Base-by-base conservation (phyloP, 2,888 invertebrate species). In the Electrophaes corylata region DNA sequence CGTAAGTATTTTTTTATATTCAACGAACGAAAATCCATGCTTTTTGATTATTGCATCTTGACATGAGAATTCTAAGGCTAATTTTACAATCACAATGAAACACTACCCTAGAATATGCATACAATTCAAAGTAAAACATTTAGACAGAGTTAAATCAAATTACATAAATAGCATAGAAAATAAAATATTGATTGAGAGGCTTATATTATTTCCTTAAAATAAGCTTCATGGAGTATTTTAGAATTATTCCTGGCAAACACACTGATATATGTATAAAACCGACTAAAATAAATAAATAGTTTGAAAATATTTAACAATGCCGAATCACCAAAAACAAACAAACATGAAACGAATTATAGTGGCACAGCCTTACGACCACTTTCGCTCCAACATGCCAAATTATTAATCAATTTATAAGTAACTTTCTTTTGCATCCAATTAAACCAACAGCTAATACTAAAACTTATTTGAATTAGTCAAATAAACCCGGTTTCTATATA, bases 301-400 rank as follows among this genome's bases (percentile, higher is more conserved):
- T 23, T 29, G 8, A 41, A 44, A 56, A 31, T 26, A 16, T 45
- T 50, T 11, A 16, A 47, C 14, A 20, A 18, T 83, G 85, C 81
- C 86, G 86, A 86, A 86, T 83, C 80, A 84, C 86, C 85, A 81
- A 80, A 77, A 43, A 16, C 29, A 37, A 11, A 44, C 12, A 18
- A 19, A 19, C 16, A 33, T 11, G 40, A 4, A 33, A 23, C 0
- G 8, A 29, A 19, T 16, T 11, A 23, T 19, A 4, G 14, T 52
- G 44, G 46, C 57, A 29, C 46, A 51, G 45, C 20, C 37, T 20
- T 20, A 4, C 19, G 19, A 12, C 16, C 10, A 8, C 37, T 8
- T 26, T 8, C 5, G 8, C 2, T 26, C 8, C 6, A 29, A 29
- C 26, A 29, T 29, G 2, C 10, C 10, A 29, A 29, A 29, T 29